Evolutionary conservation across 2,888 invertebrate species (phyloP).

Genomic region (Argyra leucocephala): DNA sequence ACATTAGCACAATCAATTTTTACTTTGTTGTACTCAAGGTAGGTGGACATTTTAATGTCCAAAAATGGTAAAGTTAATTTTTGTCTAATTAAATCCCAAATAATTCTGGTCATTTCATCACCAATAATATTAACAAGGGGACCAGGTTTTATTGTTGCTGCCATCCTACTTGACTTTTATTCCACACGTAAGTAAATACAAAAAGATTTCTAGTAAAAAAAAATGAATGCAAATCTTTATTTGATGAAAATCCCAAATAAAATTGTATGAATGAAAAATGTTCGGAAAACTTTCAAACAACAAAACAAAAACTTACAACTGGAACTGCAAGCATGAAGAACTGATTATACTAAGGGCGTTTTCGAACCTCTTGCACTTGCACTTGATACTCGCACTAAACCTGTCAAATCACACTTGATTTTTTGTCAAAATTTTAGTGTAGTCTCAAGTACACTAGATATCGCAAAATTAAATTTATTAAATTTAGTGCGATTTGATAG

Average conservation of each 20-base stretch:
- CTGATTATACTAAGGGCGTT: too few relatives aligned
- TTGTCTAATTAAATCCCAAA: constrained; percentile 96
- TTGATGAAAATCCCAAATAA: background rate
- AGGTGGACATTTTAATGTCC: constrained; percentile 87
- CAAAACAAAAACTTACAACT: too few relatives aligned
- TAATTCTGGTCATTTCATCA: constrained; percentile 95
- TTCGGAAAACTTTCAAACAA: too few relatives aligned
- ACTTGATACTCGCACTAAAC: too few relatives aligned
- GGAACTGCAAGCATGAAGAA: too few relatives aligned
- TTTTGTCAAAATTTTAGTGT: too few relatives aligned
- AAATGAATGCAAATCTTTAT: background rate
- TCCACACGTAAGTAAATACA: background rate
- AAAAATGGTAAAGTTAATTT: constrained; percentile 93
- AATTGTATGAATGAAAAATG: background rate
- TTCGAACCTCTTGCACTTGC: too few relatives aligned
- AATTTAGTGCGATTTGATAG: too few relatives aligned
- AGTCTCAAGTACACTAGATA: too few relatives aligned
- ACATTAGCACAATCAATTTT: constrained; percentile 96
- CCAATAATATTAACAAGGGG: constrained; percentile 87
- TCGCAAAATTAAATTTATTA: too few relatives aligned
- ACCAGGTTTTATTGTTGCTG: constrained; percentile 62
- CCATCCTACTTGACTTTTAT: constrained; percentile 28
- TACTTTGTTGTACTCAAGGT: constrained; percentile 89
- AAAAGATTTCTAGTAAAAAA: background rate
- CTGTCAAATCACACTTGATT: too few relatives aligned